Percentiles rank a stretch among this genome's conserved stretches.
phyloP scores from a whole-genome alignment of 2,113 vertebrate genomes.

The Canis aureus region DNA sequence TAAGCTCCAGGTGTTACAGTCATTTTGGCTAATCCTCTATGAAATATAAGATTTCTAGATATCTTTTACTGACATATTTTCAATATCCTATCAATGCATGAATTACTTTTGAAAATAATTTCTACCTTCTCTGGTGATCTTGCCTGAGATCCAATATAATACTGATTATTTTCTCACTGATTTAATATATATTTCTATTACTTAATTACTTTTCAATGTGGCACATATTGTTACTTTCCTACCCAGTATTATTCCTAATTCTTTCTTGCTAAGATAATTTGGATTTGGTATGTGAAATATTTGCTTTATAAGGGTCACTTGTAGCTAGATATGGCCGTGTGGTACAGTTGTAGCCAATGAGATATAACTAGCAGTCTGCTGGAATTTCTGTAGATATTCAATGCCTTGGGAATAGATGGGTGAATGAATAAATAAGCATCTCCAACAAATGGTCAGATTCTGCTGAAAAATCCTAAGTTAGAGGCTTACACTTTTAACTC shows the following conservation, averaged over 20 bases:
- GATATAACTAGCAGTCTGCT: background rate
- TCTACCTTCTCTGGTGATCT: background rate
- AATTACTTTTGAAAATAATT: background rate
- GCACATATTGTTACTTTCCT: background rate
- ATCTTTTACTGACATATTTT: background rate
- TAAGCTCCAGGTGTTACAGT: background rate
- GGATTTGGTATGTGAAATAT: background rate
- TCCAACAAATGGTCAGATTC: background rate
- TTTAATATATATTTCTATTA: background rate
- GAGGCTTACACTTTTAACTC: background rate
- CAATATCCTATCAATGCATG: background rate
- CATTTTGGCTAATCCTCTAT: background rate
- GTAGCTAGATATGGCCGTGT: background rate
- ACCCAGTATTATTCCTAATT: background rate
- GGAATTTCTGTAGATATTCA: background rate
- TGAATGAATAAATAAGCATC: background rate
- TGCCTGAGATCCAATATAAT: background rate
- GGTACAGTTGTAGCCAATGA: background rate
- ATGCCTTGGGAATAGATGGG: background rate
- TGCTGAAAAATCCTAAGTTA: background rate
- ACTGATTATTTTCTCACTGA: background rate
- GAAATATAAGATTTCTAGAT: background rate
- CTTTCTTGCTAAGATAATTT: background rate
- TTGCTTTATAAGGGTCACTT: background rate
- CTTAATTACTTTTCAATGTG: background rate